Percentiles rank a stretch among this genome's conserved stretches.
These are phyloP conservation scores for Mustela erminea DNA, from an alignment of 2,797 vertebrate species.

Conservation along the genomic window DNA sequence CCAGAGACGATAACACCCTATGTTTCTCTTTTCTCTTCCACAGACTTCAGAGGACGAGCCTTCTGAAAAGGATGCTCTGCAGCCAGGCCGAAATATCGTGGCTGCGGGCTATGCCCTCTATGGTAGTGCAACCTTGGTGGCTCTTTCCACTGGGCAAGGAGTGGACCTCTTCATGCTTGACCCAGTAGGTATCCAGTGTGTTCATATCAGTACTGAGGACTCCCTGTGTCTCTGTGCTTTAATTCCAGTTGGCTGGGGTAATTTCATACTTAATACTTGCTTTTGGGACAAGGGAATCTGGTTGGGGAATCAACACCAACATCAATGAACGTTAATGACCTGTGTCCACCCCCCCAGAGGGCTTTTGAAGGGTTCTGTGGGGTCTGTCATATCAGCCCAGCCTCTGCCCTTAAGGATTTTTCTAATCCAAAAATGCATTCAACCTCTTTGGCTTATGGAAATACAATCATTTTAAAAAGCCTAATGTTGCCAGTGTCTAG, in stretches of 20 bases:
- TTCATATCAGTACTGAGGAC: neutral
- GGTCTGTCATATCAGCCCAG: neutral
- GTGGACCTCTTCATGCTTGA: constrained; percentile 98
- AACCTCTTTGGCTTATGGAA: neutral
- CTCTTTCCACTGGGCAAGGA: constrained; percentile 95
- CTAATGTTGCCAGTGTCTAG: neutral
- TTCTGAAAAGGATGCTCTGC: constrained; percentile 94
- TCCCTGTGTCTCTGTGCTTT: neutral
- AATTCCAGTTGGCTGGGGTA: neutral
- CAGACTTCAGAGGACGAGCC: constrained; percentile 92
- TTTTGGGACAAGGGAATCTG: neutral
- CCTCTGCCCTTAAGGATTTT: neutral
- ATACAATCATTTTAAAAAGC: neutral
- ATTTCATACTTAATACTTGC: neutral
- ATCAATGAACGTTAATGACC: neutral
- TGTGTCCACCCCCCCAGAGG: neutral
- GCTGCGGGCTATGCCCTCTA: constrained; percentile 97
- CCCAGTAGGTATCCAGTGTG: constrained; percentile 90
- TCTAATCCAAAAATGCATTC: neutral
- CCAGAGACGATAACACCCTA: neutral
- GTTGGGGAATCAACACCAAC: neutral
- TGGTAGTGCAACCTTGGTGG: constrained; percentile 96
- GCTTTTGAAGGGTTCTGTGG: neutral
- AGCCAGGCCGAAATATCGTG: constrained; percentile 93
- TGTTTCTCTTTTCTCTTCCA: constrained; percentile 37